Base-by-base conservation (phyloP, 2,113 vertebrate species). In the Ranitomeya imitator region DNA sequence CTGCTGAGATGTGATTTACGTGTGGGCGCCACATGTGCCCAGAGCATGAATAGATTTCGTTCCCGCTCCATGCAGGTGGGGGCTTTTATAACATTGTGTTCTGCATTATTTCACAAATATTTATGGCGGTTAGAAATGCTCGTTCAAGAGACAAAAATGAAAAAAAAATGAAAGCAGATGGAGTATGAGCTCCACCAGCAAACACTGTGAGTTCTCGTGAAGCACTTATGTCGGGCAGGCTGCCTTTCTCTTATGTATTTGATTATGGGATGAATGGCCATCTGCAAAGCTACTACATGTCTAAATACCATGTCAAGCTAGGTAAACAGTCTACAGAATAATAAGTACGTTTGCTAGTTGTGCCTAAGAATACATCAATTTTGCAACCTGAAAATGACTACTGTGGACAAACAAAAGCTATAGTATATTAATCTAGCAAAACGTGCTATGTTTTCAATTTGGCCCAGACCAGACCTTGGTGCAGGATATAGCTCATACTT, bases 271-370 rank as follows among this genome's bases (percentile, higher is more conserved):
- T 83, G 80, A 63, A 45, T 83, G 59, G 19, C 59, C 60, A 51
- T 83, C 80, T 63, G 59, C 80, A 83, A 83, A 83, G 80, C 60
- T 83, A 83, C 31, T 65, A 83, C 80, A 51, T 83, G 80, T 83
- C 57, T 83, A 63, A 83, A 83, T 51, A 83, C 15, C 60, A 65
- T 63, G 80, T 83, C 80, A 83, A 18, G 15, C 31, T 63, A 83
- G 80, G 80, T 83, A 83, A 83, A 83, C 80, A 83, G 18, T 65
- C 80, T 52, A n/a, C 55, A 51, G 26, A 1, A 52, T 12, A n/a
- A 65, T 51, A 83, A 83, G 37, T 83, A 37, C 19, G 16, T 26
- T 63, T 45, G 79, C 55, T 7, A 65, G 80, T 63, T 65, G 59
- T 23, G 12, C 45, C 51, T 12, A 83, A 45, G 13, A 67, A 67